Percentiles rank a stretch among this genome's conserved stretches.
Conservation (phyloP, 2,888 invertebrate species). For the Leuctra nigra region DNA sequence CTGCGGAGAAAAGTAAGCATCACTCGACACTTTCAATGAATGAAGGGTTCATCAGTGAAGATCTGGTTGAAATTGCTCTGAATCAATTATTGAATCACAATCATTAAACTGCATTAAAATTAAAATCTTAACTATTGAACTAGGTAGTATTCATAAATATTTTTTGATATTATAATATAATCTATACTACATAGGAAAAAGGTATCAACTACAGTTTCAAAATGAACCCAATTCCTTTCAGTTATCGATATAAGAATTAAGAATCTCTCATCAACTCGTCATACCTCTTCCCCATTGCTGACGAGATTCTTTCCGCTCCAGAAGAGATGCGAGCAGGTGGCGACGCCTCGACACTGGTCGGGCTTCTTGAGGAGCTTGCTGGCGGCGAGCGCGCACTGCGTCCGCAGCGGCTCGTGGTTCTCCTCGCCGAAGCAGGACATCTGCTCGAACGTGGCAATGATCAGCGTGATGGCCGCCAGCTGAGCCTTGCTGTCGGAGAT, state of each 20-base stretch:
- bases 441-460: conserved; percentile 92
- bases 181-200: no score
- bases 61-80: no score
- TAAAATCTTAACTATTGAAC: no score
- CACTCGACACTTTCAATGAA: not conserved
- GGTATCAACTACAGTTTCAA: no score
- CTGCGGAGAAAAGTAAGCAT: conserved; percentile 37
- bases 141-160: no score
- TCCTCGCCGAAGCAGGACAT: conserved; percentile 93
- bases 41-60: no score
- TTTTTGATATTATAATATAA: no score
- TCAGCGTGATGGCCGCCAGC: conserved; percentile 88
- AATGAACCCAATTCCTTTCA: no score
- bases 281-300: conserved; percentile 44
- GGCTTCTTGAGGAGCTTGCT: conserved; percentile 95
- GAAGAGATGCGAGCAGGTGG: conserved; percentile 91
- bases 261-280: not conserved
- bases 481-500: conserved; percentile 97
- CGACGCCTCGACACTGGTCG: conserved; percentile 94
- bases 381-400: conserved; percentile 93
- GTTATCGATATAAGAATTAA: no score
- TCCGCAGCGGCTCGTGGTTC: conserved; percentile 92
- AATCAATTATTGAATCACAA: no score
- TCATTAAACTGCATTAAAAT: no score
- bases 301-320: conserved; percentile 68